Conservation (phyloP, 1,140 invertebrate genomes). For the Cylas formicarius region DNA sequence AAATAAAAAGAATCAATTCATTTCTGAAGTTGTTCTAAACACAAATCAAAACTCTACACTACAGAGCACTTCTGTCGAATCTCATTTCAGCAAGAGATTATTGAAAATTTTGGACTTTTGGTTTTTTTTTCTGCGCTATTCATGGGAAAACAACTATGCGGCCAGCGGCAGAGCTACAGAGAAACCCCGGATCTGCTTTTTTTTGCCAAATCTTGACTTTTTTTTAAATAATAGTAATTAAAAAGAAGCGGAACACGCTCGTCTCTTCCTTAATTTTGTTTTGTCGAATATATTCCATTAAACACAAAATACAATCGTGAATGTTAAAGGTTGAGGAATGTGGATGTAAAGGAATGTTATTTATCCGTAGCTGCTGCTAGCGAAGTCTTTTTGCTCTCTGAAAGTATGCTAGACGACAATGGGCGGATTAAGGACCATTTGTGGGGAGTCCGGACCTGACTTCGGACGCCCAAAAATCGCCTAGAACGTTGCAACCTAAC, state of each 20-base stretch:
- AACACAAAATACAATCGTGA: neutral
- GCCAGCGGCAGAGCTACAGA: slow-evolving; percentile 30
- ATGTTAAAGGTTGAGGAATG: neutral
- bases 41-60: slow-evolving; percentile 21
- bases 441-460: slow-evolving; percentile 37
- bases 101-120: neutral
- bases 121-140: slow-evolving; percentile 14
- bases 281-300: no score
- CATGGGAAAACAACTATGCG: slow-evolving; percentile 30
- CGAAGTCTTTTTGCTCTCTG: slow-evolving; percentile 42
- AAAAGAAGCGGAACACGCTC: no score
- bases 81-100: slow-evolving; percentile 1
- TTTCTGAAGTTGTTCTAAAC: neutral
- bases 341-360: slow-evolving; percentile 17
- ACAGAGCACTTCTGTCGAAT: slow-evolving; percentile 29
- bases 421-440: slow-evolving; percentile 27
- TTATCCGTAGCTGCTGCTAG: slow-evolving; percentile 31
- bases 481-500: slow-evolving; percentile 49
- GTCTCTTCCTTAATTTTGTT: no score
- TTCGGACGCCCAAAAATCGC: slow-evolving; percentile 28
- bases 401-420: slow-evolving; percentile 34
- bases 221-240: neutral
- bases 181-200: slow-evolving; percentile 12
- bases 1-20: neutral
- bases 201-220: slow-evolving; percentile 1